phyloP scores from a whole-genome alignment of 2,888 invertebrate species.

The Liopterus haemorrhoidalis region DNA sequence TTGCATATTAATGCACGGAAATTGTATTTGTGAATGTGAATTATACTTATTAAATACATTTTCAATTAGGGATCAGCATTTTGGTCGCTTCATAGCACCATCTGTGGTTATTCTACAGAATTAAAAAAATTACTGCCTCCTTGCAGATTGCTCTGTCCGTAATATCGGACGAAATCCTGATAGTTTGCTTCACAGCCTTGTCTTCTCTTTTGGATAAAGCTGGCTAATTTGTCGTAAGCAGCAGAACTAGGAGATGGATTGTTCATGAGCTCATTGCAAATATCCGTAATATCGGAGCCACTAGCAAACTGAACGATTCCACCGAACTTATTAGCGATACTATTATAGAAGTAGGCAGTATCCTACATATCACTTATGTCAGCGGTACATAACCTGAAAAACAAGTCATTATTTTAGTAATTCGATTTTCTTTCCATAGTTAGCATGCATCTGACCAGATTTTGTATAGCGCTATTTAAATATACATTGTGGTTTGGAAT shows the following conservation, averaged over 20 bases:
- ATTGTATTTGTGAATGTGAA: too few relatives aligned
- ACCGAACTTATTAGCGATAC: conserved; percentile 25
- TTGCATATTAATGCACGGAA: too few relatives aligned
- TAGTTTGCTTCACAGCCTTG: conserved; percentile 27
- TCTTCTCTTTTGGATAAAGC: conserved; percentile 18
- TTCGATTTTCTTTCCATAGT: neutral
- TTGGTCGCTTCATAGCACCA: too few relatives aligned
- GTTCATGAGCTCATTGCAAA: conserved; percentile 23
- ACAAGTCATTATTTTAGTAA: neutral
- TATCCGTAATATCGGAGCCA: conserved; percentile 17
- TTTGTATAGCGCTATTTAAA: too few relatives aligned
- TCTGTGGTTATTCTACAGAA: too few relatives aligned
- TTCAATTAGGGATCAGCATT: too few relatives aligned
- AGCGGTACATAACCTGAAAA: conserved; percentile 21
- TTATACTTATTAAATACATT: too few relatives aligned
- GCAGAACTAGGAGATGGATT: conserved; percentile 8
- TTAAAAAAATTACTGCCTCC: conserved; percentile 13
- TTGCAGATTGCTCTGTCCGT: conserved; percentile 1
- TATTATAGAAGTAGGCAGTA: conserved; percentile 27
- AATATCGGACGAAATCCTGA: conserved; percentile 20
- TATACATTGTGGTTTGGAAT: too few relatives aligned
- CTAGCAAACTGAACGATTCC: conserved; percentile 30
- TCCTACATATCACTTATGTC: conserved; percentile 20
- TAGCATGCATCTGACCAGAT: too few relatives aligned
- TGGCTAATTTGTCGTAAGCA: conserved; percentile 26